These are phyloP conservation scores for Oncorhynchus tshawytscha DNA, from an alignment of 2,113 vertebrate genomes.

Conservation along the genomic window DNA sequence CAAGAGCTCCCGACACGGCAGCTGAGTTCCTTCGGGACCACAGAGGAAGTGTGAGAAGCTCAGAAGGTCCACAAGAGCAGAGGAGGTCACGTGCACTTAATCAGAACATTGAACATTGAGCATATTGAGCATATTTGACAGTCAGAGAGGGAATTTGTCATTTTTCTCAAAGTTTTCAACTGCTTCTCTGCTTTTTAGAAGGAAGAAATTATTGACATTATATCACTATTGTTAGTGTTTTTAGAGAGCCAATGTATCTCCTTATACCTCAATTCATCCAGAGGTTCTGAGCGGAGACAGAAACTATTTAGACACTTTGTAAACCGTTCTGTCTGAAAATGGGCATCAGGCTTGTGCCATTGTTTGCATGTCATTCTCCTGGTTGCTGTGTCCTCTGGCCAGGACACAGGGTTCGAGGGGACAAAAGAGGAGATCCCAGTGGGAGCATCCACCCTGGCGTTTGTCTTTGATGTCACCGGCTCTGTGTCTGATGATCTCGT, in stretches of 20 bases:
- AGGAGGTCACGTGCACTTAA: slow-evolving; percentile 9
- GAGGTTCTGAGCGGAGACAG: slow-evolving; percentile 14
- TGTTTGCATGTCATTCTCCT: slow-evolving; percentile 58
- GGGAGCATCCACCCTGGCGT: slow-evolving; percentile 93
- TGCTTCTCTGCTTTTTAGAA: background rate
- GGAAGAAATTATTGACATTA: slow-evolving; percentile 3
- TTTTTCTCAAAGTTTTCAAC: background rate
- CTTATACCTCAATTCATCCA: slow-evolving; percentile 26
- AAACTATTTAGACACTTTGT: background rate
- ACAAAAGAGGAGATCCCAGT: slow-evolving; percentile 79
- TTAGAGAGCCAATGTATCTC: slow-evolving; percentile 54
- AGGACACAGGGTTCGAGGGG: slow-evolving; percentile 52
- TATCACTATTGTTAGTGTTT: background rate
- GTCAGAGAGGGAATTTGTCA: background rate
- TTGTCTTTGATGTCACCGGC: slow-evolving; percentile 98
- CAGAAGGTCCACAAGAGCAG: background rate
- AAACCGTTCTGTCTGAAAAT: slow-evolving; percentile 52
- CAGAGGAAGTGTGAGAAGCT: slow-evolving; percentile 12
- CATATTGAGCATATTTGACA: slow-evolving; percentile 36
- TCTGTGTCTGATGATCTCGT: slow-evolving; percentile 99
- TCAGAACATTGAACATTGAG: background rate
- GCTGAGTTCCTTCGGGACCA: slow-evolving; percentile 14
- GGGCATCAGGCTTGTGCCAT: slow-evolving; percentile 49
- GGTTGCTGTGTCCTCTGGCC: slow-evolving; percentile 62
- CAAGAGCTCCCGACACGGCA: slow-evolving; percentile 49